Conservation (phyloP, 2,888 invertebrate genomes). For the Cephus sareptanus region DNA sequence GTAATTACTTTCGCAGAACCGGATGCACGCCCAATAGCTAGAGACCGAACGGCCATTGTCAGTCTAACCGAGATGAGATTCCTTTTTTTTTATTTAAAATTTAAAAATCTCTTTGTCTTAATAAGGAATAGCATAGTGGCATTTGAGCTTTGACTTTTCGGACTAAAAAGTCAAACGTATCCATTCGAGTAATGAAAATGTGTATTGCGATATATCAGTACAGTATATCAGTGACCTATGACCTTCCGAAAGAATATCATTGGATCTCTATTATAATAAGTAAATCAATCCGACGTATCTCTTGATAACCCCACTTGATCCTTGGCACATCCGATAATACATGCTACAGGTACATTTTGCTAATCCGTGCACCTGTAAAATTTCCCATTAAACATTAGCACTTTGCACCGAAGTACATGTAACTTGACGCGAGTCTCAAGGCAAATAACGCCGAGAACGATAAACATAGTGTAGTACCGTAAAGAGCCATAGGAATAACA, state of each 20-base stretch:
- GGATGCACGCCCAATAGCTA: slow-evolving; percentile 48
- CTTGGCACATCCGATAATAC: neutral
- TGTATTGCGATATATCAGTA: neutral
- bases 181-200: neutral
- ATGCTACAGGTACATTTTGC: neutral
- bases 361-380: neutral
- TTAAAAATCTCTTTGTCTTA: neutral
- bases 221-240: no score
- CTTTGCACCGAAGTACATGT: neutral
- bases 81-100: neutral
- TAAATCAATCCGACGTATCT: neutral
- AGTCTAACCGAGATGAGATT: neutral
- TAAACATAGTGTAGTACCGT: neutral
- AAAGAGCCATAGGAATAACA: neutral
- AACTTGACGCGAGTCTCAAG: neutral
- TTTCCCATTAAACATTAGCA: neutral
- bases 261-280: neutral
- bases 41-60: neutral
- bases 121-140: neutral
- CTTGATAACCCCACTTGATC: neutral
- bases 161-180: neutral
- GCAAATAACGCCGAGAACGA: neutral
- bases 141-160: neutral
- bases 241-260: no score
- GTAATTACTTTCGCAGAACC: slow-evolving; percentile 59